Conservation (phyloP, 2,888 invertebrate species). For the Brenthis hecate region DNA sequence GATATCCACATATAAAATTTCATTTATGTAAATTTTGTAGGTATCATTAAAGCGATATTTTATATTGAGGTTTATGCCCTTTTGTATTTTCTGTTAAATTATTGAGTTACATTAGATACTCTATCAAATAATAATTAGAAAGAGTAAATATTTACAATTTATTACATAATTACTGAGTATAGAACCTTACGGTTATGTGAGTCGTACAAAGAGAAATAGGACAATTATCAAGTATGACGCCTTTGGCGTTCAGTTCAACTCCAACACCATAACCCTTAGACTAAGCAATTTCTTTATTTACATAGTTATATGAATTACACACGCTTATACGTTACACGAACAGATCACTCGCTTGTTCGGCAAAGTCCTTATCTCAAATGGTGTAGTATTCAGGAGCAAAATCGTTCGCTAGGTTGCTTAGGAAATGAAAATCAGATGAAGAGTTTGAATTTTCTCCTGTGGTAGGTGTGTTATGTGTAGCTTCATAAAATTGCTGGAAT, state of each 20-base stretch:
- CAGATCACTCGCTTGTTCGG: conserved; percentile 79
- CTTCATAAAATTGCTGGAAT: conserved; percentile 87
- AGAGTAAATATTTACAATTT: conserved; percentile 68
- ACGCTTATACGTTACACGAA: conserved; percentile 63
- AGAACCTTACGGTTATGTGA: conserved; percentile 54
- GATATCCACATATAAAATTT: conserved; percentile 5
- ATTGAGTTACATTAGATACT: conserved; percentile 24
- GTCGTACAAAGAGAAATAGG: conserved; percentile 55
- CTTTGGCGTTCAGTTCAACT: conserved; percentile 59
- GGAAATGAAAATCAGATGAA: conserved; percentile 96
- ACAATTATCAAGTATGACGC: conserved; percentile 53
- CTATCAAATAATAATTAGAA: conserved; percentile 33
- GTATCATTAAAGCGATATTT: not conserved
- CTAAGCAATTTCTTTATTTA: conserved; percentile 39
- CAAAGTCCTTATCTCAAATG: conserved; percentile 82
- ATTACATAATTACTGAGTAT: conserved; percentile 61
- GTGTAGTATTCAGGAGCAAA: conserved; percentile 95
- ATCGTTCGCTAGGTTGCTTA: conserved; percentile 95
- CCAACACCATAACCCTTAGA: conserved; percentile 52
- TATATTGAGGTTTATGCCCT: conserved; percentile 10
- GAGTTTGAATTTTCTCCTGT: conserved; percentile 92
- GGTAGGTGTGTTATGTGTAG: conserved; percentile 76
- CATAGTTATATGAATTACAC: conserved; percentile 39
- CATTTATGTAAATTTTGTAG: conserved; percentile 5
- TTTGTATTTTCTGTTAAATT: conserved; percentile 25